Conservation (phyloP, 2,888 invertebrate species). For the Pseudococcus longispinus region DNA sequence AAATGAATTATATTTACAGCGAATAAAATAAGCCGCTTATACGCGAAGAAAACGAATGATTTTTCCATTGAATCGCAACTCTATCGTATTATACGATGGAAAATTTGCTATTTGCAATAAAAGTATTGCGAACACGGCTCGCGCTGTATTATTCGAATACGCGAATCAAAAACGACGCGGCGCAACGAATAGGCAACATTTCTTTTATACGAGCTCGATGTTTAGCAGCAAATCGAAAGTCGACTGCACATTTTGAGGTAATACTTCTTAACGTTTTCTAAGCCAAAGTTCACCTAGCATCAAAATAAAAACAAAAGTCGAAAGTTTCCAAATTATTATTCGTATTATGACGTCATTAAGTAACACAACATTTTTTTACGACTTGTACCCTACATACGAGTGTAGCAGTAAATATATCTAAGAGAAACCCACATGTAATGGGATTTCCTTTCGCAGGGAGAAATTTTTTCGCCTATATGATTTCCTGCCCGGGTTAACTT, state of each 20-base stretch:
- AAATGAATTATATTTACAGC: background rate
- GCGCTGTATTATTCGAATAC: background rate
- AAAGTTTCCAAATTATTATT: background rate
- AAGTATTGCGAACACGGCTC: background rate
- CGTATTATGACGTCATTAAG: background rate
- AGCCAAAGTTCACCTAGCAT: background rate
- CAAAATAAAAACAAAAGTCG: background rate
- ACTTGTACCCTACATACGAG: background rate
- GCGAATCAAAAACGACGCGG: background rate
- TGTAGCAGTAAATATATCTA: background rate
- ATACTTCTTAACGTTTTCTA: background rate
- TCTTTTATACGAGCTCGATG: background rate
- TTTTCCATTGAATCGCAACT: background rate
- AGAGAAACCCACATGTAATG: background rate
- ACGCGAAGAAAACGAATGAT: background rate
- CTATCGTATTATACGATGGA: background rate
- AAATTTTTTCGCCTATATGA: background rate
- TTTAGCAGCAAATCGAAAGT: background rate
- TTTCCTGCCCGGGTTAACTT: background rate
- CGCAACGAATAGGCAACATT: background rate
- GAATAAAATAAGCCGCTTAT: slow-evolving; percentile 31
- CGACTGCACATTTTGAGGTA: background rate
- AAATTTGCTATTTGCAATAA: background rate
- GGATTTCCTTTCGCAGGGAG: background rate
- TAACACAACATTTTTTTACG: background rate